Percentiles rank a stretch among this genome's conserved stretches.
Conservation (phyloP, 1,140 invertebrate genomes). For the Brachionus calyciflorus region DNA sequence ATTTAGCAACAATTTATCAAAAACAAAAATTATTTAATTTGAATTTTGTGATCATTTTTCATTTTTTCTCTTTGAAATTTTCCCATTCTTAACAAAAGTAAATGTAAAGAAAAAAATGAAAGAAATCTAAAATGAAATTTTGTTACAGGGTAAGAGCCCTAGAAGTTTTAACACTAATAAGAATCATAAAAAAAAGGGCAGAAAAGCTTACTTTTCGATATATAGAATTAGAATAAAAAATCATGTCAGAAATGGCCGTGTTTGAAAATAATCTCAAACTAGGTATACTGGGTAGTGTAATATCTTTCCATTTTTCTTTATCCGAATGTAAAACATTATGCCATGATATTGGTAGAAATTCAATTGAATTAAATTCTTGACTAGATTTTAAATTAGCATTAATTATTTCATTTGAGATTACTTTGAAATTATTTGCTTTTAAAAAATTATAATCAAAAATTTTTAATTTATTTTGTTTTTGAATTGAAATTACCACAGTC, state of each 20-base stretch:
- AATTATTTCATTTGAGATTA: conserved; percentile 6
- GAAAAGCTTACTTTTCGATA: background rate
- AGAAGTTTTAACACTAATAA: too few relatives aligned
- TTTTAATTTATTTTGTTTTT: background rate
- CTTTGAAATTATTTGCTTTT: background rate
- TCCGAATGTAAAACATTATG: conserved; percentile 25
- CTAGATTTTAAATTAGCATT: background rate
- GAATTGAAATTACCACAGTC: background rate
- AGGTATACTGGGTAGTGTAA: background rate
- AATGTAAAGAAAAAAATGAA: too few relatives aligned
- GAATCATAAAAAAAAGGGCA: too few relatives aligned
- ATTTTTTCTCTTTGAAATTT: too few relatives aligned
- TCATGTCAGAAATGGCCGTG: conserved; percentile 26
- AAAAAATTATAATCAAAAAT: background rate
- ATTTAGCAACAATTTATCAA: too few relatives aligned
- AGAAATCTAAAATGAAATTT: too few relatives aligned
- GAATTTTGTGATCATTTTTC: too few relatives aligned
- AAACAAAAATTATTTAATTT: too few relatives aligned
- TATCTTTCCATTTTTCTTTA: conserved; percentile 33
- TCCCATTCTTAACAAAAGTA: too few relatives aligned
- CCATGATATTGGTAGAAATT: conserved; percentile 12
- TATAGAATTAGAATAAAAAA: background rate
- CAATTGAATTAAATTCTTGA: conserved; percentile 24
- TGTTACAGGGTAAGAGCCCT: too few relatives aligned
- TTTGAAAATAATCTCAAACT: background rate